phyloP scores from a whole-genome alignment of 2,888 invertebrate species.

The Augiades crinisus region DNA sequence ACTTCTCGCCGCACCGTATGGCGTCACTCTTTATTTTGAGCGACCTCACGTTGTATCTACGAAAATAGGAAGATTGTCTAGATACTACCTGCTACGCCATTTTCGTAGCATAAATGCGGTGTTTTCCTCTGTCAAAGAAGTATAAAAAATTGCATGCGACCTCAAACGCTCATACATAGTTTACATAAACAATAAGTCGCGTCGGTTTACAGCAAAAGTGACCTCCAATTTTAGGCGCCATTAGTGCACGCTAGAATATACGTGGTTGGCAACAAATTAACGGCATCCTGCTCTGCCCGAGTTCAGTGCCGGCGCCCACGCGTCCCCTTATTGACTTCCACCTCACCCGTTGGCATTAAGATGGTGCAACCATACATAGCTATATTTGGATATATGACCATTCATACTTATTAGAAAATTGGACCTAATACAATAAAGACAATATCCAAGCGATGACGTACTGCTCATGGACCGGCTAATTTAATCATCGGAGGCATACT shows the following conservation, averaged over 20 bases:
- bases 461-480: constrained; percentile 14
- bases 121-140: too few species aligned
- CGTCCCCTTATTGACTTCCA: constrained; percentile 63
- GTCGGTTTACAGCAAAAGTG: constrained; percentile 22
- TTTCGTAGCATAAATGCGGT: too few species aligned
- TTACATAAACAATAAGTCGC: too few species aligned
- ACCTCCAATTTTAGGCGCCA: constrained; percentile 28
- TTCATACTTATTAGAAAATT: constrained; percentile 19
- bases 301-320: constrained; percentile 67
- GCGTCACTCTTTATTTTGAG: too few species aligned
- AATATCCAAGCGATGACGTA: constrained; percentile 7
- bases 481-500: constrained; percentile 17
- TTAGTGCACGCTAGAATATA: constrained; percentile 21
- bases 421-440: constrained; percentile 12
- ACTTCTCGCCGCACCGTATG: too few species aligned
- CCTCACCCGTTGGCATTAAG: constrained; percentile 42
- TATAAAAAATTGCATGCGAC: too few species aligned
- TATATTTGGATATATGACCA: constrained; percentile 56
- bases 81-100: too few species aligned
- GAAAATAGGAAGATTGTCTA: too few species aligned
- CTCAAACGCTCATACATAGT: too few species aligned
- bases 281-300: constrained; percentile 68
- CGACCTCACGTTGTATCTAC: too few species aligned
- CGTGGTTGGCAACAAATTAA: constrained; percentile 61
- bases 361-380: constrained; percentile 54